phyloP scores from a whole-genome alignment of 2,888 invertebrate species.

The Hemistola chrysoprasaria region DNA sequence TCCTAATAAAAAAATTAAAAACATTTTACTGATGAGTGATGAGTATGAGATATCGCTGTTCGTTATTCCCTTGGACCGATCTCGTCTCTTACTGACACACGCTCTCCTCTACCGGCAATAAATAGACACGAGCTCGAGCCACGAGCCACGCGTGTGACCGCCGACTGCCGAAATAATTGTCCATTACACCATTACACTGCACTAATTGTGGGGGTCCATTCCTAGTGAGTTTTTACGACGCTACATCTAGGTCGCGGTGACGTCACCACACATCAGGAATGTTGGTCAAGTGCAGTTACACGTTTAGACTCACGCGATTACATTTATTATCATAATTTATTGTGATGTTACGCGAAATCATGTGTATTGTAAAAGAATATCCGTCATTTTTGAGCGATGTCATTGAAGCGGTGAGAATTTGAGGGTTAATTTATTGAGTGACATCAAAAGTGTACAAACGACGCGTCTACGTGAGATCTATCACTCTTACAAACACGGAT shows the following conservation, averaged over 20 bases:
- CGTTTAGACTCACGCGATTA: conserved; percentile 12
- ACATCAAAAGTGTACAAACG: conserved; percentile 1
- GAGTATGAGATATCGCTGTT: conserved; percentile 21
- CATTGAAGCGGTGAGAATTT: not conserved
- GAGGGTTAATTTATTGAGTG: not conserved
- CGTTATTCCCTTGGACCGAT: conserved; percentile 28
- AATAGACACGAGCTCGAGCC: conserved; percentile 59
- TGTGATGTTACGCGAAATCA: conserved; percentile 12
- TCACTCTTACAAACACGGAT: conserved; percentile 30
- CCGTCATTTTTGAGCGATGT: no score
- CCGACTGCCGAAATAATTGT: conserved; percentile 78
- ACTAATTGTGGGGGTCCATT: conserved; percentile 31
- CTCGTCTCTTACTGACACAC: conserved; percentile 40
- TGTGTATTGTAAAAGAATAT: not conserved
- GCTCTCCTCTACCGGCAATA: conserved; percentile 56
- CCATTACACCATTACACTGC: conserved; percentile 51
- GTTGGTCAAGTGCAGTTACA: conserved; percentile 18
- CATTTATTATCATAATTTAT: conserved; percentile 9
- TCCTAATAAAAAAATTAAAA: no score
- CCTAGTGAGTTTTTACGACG: conserved; percentile 15
- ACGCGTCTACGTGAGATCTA: conserved; percentile 34
- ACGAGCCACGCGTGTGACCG: conserved; percentile 78
- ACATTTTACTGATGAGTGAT: no score
- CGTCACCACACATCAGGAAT: conserved; percentile 26
- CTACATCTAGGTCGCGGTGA: conserved; percentile 39